Evolutionary conservation across 2,888 invertebrate species (phyloP).

Genomic region (Drosophila pullipes): DNA sequence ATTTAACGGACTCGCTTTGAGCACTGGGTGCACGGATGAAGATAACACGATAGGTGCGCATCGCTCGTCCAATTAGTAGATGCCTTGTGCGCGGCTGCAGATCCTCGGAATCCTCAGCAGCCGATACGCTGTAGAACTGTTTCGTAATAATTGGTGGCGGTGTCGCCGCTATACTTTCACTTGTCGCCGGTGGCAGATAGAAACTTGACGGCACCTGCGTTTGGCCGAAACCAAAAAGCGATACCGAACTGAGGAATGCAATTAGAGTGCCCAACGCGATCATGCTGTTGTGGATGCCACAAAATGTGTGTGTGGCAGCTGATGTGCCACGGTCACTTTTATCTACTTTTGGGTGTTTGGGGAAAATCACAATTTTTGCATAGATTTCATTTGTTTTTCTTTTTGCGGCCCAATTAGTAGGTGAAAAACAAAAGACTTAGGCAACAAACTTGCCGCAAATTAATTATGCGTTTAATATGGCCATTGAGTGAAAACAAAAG

Average conservation of each 20-base stretch:
- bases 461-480: constrained; percentile 59
- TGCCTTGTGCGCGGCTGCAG: constrained; percentile 65
- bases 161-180: constrained; percentile 15
- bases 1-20: constrained; percentile 59
- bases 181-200: constrained; percentile 55
- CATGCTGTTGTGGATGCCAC: constrained; percentile 50
- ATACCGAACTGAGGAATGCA: constrained; percentile 2
- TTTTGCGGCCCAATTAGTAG: constrained; percentile 44
- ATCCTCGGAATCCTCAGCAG: constrained; percentile 83
- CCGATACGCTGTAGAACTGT: constrained; percentile 83
- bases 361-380: constrained; percentile 29
- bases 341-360: constrained; percentile 11
- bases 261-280: constrained; percentile 35
- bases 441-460: constrained; percentile 67
- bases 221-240: not conserved
- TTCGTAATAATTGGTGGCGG: constrained; percentile 81
- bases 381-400: not conserved
- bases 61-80: constrained; percentile 81
- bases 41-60: constrained; percentile 84
- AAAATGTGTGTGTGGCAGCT: constrained; percentile 29
- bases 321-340: constrained; percentile 14
- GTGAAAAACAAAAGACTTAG: constrained; percentile 72
- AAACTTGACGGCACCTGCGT: constrained; percentile 37
- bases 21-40: constrained; percentile 84
- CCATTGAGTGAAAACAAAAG: constrained; percentile 34